Evolutionary conservation across 2,888 invertebrate genomes (phyloP), one percentile per base, ranked within the genome.

Genomic region (Piscicola geometra): DNA sequence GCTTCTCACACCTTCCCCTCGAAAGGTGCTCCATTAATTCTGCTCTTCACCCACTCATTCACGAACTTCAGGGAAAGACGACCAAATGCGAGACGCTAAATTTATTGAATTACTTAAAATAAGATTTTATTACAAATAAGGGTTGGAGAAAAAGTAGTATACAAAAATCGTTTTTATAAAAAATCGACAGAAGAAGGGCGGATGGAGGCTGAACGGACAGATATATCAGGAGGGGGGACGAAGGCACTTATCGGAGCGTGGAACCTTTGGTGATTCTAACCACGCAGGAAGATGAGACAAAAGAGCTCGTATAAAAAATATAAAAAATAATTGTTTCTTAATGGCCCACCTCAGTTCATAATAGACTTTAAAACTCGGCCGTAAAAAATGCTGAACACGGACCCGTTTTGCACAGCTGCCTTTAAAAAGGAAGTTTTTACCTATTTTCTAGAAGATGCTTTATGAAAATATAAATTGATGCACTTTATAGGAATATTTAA

Each of bases 281-380:
- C 60, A 56, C 60, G 60, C 60, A 18, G 5, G 25, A 56, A 56
- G 25, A 56, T n/a, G 60, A 56, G 60, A 56, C 5, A 56, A 18
- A 56, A 56, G n/a, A 15, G 60, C n/a, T 25, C 21, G 25, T 56
- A 56, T 56, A 56, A 56, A 56, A 21, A 25, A 56, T 15, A 56
- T 56, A 15, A 56, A 56, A 56, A 56, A 56, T 15, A 56, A 56
- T 56, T 56, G 60, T 56, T 56, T 25, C n/a, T 18, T 56, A 56
- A 56, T 56, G 25, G n/a, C n/a, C 25, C 60, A 18, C 60, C 21
- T 25, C n/a, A 25, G 15, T 56, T 18, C 60, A 56, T 56, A 56
- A 56, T 56, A 56, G 60, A 56, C 60, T 56, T 56, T 56, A 56
- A 56, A 56, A 56, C 60, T 5, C 9, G 21, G 12, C 60, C 60